Percentiles rank a stretch among this genome's conserved stretches.
phyloP scores from a whole-genome alignment of 2,888 invertebrate species.

The Pedicia rivosa region DNA sequence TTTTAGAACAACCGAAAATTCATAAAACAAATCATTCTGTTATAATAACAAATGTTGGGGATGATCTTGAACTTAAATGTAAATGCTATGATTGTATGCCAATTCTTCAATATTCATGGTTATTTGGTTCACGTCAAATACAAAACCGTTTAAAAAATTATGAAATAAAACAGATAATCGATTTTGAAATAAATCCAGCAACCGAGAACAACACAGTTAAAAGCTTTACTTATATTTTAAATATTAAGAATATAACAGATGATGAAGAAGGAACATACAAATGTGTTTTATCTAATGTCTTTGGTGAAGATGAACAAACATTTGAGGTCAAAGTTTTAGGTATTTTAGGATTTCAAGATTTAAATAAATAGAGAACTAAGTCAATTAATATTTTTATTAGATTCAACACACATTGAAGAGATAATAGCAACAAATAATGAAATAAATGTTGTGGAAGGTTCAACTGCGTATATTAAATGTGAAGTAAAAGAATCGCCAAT shows the following conservation, averaged over 20 bases:
- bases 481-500: constrained; percentile 28
- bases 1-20: neutral
- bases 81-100: constrained; percentile 11
- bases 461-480: constrained; percentile 24
- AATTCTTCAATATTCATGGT: constrained; percentile 7
- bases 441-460: constrained; percentile 2
- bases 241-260: constrained; percentile 7
- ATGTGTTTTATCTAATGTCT: neutral
- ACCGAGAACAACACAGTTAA: constrained; percentile 9
- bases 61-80: constrained; percentile 10
- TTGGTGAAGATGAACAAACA: constrained; percentile 19
- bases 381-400: too few relatives aligned
- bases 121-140: too few relatives aligned
- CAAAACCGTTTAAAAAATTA: too few relatives aligned
- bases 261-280: constrained; percentile 7
- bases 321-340: constrained; percentile 34
- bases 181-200: too few relatives aligned
- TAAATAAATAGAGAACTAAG: too few relatives aligned
- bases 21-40: neutral
- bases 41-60: constrained; percentile 6
- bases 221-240: constrained; percentile 7
- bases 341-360: too few relatives aligned
- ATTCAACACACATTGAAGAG: constrained; percentile 3
- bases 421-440: neutral
- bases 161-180: too few relatives aligned